phyloP scores from a whole-genome alignment of 2,888 invertebrate species.

The Mesorhabditis spiculigera region DNA sequence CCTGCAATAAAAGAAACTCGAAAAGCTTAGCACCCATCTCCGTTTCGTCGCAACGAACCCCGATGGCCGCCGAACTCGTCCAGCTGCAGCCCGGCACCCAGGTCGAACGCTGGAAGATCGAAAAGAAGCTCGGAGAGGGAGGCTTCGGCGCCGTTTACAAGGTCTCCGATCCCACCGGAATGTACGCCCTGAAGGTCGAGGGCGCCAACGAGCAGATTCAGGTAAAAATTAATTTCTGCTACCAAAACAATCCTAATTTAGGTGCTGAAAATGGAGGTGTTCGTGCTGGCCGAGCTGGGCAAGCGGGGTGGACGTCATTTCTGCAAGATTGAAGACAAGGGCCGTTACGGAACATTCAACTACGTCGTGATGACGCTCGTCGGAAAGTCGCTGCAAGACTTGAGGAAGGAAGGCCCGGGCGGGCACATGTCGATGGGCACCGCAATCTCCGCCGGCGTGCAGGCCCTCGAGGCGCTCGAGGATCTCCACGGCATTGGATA shows the following conservation, averaged over 20 bases:
- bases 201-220: constrained; percentile 41
- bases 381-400: constrained; percentile 46
- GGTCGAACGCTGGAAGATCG: constrained; percentile 48
- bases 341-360: constrained; percentile 47
- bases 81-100: constrained; percentile 42
- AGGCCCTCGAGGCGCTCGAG: constrained; percentile 33
- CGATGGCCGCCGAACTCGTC: constrained; percentile 42
- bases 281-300: constrained; percentile 42
- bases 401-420: constrained; percentile 32
- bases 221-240: constrained; percentile 7
- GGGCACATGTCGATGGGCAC: constrained; percentile 39
- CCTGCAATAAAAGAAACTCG: too few relatives aligned
- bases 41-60: neutral
- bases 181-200: constrained; percentile 47
- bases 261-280: constrained; percentile 50
- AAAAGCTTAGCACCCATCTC: too few relatives aligned
- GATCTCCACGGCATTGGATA: constrained; percentile 51
- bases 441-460: constrained; percentile 32
- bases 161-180: constrained; percentile 37
- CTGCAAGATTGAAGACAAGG: constrained; percentile 51
- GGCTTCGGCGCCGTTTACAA: constrained; percentile 51
- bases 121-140: constrained; percentile 52
- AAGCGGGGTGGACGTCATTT: constrained; percentile 47
- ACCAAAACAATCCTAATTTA: constrained; percentile 6
- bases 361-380: constrained; percentile 52